A percentile compares a stretch with the other conserved stretches of the same genome.
Conservation (phyloP, 2,888 invertebrate species). For the Netelia melanura region DNA sequence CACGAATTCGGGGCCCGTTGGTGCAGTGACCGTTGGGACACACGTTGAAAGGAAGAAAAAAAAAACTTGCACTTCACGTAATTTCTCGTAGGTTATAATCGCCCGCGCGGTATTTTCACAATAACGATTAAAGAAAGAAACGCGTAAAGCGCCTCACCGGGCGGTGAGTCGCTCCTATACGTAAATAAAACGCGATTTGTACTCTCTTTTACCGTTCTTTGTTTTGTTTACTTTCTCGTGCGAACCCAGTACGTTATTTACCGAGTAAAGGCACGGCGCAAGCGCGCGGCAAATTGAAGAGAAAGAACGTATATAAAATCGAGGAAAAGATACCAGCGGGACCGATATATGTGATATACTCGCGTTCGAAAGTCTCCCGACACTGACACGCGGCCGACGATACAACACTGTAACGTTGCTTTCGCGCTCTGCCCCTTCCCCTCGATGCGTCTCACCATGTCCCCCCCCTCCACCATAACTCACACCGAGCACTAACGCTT, state of each 20-base stretch:
- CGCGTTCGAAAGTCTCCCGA: conserved; percentile 62
- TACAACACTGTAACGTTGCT: conserved; percentile 48
- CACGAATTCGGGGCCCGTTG: conserved; percentile 41
- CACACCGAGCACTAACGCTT: conserved; percentile 1
- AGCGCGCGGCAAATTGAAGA: background rate
- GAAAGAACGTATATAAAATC: background rate
- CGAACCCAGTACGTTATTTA: too few relatives aligned
- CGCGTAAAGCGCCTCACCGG: conserved; percentile 39
- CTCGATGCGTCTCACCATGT: background rate
- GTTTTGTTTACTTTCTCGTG: background rate
- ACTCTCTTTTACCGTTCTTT: background rate
- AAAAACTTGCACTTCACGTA: conserved; percentile 12
- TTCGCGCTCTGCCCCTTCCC: conserved; percentile 46
- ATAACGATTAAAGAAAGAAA: background rate
- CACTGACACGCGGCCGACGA: conserved; percentile 63
- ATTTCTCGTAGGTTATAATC: background rate
- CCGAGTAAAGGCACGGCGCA: too few relatives aligned
- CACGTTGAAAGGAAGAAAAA: background rate
- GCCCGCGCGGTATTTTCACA: background rate
- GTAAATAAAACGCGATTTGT: too few relatives aligned
- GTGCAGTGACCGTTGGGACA: conserved; percentile 24
- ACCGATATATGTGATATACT: conserved; percentile 38
- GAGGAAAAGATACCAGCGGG: background rate
- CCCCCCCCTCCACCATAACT: background rate
- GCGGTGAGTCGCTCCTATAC: conserved; percentile 40